Evolutionary conservation across 2,797 vertebrate genomes (phyloP), one percentile per base, ranked within the genome.

Genomic region (Gymnothorax reevesii): DNA sequence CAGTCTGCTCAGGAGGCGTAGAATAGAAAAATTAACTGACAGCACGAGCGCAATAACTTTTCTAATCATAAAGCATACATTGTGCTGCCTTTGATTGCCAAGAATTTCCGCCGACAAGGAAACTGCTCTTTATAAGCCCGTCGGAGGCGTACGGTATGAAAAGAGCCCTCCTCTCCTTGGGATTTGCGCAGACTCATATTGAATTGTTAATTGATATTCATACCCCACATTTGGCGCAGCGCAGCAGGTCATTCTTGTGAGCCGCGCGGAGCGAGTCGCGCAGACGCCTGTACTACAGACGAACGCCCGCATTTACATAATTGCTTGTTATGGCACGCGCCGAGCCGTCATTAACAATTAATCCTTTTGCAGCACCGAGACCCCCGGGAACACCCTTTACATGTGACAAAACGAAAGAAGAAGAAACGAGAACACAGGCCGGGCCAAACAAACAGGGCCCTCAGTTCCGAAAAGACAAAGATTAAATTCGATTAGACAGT

Each of bases 261-360:
- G 71, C 33, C 25, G 12, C 33, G 17, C 33, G 2, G 75, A 22
- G 75, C n/a, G 20, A 55, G n/a, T 54, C n/a, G 4, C 54, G 75
- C 25, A 79, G 75, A 79, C 17, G 75, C 55, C 75, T 79, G 15
- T 42, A 54, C 75, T 17, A 54, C 75, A 54, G n/a, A 54, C 13
- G 20, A 54, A 54, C 7, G 75, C 49, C 4, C 2, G 5, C 42
- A 79, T 79, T 79, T 79, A 10, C 75, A 79, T 79, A 79, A 79
- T 79, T 79, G 75, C 75, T 22, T 22, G 75, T 79, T 79, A 79
- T 54, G 49, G 42, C 75, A 2, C 75, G n/a, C 8, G 9, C 75
- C 75, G n/a, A 79, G 75, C 42, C 75, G 52, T 54, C 17, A 79
- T 55, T 79, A 79, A 54, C 33, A 17, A 54, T n/a, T 79, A 79